Percentiles rank a stretch among this genome's conserved stretches.
Evolutionary conservation across 2,797 vertebrate species (phyloP).

Genomic region (Fundulus diaphanus): DNA sequence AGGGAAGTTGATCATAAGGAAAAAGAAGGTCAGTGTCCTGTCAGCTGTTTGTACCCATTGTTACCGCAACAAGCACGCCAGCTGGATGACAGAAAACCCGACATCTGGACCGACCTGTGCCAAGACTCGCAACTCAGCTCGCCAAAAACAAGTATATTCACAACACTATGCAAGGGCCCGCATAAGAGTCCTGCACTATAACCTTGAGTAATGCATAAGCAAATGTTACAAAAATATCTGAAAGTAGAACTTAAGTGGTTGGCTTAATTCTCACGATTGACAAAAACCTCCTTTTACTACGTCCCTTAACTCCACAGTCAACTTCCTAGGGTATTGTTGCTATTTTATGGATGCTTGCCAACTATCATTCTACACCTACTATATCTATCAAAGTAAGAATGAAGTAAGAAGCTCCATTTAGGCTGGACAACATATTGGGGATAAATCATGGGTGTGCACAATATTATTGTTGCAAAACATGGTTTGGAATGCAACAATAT

Average conservation of each 20-base stretch:
- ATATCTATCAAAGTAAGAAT: neutral
- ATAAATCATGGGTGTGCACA: neutral
- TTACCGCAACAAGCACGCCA: neutral
- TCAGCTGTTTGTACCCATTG: neutral
- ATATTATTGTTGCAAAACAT: neutral
- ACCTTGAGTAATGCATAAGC: neutral
- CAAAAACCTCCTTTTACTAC: neutral
- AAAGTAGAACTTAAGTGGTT: neutral
- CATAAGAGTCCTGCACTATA: neutral
- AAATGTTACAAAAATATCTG: neutral
- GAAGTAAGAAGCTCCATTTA: neutral
- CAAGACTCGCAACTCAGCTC: neutral
- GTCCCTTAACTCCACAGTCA: neutral
- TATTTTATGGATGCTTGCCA: neutral
- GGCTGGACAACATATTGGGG: neutral
- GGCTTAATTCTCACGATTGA: neutral
- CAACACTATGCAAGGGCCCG: neutral
- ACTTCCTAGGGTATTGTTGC: neutral
- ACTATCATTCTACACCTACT: too few species aligned
- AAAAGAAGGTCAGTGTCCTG: neutral
- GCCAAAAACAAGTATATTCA: neutral
- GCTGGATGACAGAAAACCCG: neutral
- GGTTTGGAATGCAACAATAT: neutral
- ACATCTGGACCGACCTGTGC: neutral
- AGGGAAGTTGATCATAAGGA: neutral